These are phyloP conservation scores for Drosophila ercepeae DNA, from an alignment of 1,140 invertebrate species.

Conservation along the genomic window DNA sequence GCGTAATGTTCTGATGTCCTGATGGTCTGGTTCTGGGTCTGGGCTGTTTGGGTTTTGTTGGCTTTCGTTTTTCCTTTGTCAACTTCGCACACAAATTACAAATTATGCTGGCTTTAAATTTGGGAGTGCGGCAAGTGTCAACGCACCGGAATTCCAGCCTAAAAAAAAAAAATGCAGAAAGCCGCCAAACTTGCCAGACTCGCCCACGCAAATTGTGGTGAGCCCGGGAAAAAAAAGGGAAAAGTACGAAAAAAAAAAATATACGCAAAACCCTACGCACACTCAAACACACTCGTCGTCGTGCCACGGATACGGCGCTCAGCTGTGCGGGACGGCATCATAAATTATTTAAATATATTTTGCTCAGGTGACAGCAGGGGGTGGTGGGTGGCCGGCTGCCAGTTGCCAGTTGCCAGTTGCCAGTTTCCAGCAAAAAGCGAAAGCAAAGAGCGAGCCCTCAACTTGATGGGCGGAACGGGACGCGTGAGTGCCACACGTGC, in stretches of 20 bases:
- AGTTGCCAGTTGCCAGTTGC: conserved; percentile 1
- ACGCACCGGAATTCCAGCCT: conserved; percentile 21
- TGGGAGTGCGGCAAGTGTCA: conserved; percentile 22
- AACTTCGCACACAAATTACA: conserved; percentile 31
- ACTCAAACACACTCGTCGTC: neutral
- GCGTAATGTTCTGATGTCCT: conserved; percentile 56
- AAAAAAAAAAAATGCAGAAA: conserved; percentile 11
- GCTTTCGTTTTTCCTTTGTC: conserved; percentile 9
- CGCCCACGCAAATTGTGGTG: conserved; percentile 57
- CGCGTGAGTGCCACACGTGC: conserved; percentile 61
- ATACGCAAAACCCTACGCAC: conserved; percentile 12
- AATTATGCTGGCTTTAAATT: conserved; percentile 44
- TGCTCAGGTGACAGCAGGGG: conserved; percentile 44
- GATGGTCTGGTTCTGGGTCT: too few species aligned
- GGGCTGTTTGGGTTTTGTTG: conserved; percentile 12
- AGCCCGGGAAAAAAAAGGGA: conserved; percentile 34
- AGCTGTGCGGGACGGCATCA: conserved; percentile 66
- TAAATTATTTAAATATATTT: conserved; percentile 77
- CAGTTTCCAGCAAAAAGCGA: conserved; percentile 27
- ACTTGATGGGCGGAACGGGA: conserved; percentile 35
- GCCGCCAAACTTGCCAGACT: conserved; percentile 57
- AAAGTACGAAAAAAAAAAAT: conserved; percentile 28
- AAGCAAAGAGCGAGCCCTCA: conserved; percentile 50
- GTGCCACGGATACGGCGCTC: conserved; percentile 25
- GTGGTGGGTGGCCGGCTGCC: conserved; percentile 5